phyloP scores from a whole-genome alignment of 2,113 vertebrate species.

The Syngnathus floridae region DNA sequence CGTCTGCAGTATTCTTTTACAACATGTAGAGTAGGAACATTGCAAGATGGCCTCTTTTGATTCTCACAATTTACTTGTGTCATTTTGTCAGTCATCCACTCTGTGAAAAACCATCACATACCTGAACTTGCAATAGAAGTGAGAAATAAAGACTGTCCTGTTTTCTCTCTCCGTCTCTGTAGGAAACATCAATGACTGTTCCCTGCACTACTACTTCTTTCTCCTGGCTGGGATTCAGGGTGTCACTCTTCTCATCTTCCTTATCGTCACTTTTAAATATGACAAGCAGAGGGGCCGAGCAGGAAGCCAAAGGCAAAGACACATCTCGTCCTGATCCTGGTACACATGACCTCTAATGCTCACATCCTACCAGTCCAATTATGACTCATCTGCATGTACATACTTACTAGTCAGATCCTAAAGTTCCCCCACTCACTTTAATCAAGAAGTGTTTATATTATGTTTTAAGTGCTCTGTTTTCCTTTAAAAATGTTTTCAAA shows the following conservation, averaged over 20 bases:
- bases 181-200: conserved; percentile 94
- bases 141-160: background rate
- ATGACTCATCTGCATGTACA: background rate
- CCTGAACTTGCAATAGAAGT: background rate
- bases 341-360: background rate
- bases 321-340: conserved; percentile 53
- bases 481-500: conserved; percentile 15
- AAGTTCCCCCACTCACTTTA: background rate
- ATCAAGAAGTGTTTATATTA: background rate
- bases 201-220: conserved; percentile 93
- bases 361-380: conserved; percentile 17
- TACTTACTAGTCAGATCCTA: conserved; percentile 11
- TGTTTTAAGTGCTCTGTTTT: conserved; percentile 1
- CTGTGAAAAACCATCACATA: background rate
- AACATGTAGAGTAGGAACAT: conserved; percentile 10
- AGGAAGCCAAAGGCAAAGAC: conserved; percentile 48
- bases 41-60: conserved; percentile 13
- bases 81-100: conserved; percentile 14
- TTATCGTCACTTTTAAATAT: conserved; percentile 85
- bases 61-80: conserved; percentile 16
- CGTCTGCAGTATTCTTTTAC: conserved; percentile 25
- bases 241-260: conserved; percentile 84
- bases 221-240: conserved; percentile 90
- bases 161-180: conserved; percentile 16
- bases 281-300: conserved; percentile 71